phyloP scores from a whole-genome alignment of 2,797 vertebrate species.

The Arctocebus calabarensis region DNA sequence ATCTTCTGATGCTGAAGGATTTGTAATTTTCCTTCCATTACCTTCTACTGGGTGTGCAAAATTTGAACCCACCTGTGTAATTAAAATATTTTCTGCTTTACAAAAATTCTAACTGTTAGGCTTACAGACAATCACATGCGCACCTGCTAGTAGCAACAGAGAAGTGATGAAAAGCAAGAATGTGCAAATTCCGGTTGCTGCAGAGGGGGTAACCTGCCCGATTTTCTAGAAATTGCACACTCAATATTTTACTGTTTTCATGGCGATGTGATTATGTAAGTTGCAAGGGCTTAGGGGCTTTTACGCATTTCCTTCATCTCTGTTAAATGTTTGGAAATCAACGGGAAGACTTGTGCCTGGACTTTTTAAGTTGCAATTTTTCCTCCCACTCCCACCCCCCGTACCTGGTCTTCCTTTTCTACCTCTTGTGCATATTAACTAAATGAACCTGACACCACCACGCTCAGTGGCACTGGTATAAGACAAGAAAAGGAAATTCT shows the following conservation, averaged over 20 bases:
- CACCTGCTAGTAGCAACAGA: background rate
- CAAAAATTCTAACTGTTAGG: background rate
- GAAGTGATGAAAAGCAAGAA: background rate
- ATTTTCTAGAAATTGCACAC: constrained; percentile 32
- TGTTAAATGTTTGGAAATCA: background rate
- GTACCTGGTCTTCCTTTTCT: background rate
- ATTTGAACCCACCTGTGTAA: constrained; percentile 49
- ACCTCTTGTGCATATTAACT: background rate
- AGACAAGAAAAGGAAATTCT: background rate
- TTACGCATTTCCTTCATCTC: background rate
- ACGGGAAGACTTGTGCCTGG: background rate
- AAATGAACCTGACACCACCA: background rate
- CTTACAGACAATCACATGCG: background rate
- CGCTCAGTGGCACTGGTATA: background rate
- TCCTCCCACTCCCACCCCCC: too few relatives aligned
- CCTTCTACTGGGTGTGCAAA: constrained; percentile 52
- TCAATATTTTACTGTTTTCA: background rate
- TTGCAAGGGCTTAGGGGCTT: background rate
- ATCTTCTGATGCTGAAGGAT: constrained; percentile 55
- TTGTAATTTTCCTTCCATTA: constrained; percentile 30
- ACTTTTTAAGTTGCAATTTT: background rate
- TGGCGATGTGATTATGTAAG: background rate
- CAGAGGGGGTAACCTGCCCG: background rate
- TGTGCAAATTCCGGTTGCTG: background rate
- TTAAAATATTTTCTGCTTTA: constrained; percentile 59